Percentiles rank a stretch among this genome's conserved stretches.
These are phyloP conservation scores for Synanthedon tipuliformis DNA, from an alignment of 2,888 invertebrate genomes.

Conservation along the genomic window DNA sequence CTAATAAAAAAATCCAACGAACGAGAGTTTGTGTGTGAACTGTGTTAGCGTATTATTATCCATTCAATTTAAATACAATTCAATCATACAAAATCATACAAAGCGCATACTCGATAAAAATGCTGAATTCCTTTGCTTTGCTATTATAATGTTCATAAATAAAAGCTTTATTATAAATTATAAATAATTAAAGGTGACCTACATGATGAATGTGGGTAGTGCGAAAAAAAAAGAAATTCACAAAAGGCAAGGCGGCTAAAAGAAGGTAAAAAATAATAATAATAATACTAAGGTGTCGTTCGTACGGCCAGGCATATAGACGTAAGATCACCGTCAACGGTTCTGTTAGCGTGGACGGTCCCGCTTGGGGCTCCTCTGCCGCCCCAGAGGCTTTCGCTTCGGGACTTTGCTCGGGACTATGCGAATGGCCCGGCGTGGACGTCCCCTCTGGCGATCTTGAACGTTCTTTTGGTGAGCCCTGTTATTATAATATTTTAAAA, in stretches of 20 bases:
- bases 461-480: slow-evolving; percentile 39
- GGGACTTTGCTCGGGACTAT: slow-evolving; percentile 25
- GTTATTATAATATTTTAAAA: slow-evolving; percentile 11
- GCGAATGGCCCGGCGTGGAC: slow-evolving; percentile 27
- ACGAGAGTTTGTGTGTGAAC: too few species aligned
- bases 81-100: neutral
- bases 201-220: slow-evolving; percentile 6
- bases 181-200: neutral
- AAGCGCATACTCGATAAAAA: slow-evolving; percentile 37
- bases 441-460: slow-evolving; percentile 39
- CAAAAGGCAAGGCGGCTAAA: slow-evolving; percentile 56
- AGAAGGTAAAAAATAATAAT: slow-evolving; percentile 34
- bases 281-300: slow-evolving; percentile 56
- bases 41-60: too few species aligned
- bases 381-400: slow-evolving; percentile 23
- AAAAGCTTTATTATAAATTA: slow-evolving; percentile 29
- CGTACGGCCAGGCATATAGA: slow-evolving; percentile 69
- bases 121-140: slow-evolving; percentile 67
- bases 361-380: slow-evolving; percentile 42
- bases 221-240: slow-evolving; percentile 35
- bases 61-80: too few species aligned
- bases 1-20: too few species aligned
- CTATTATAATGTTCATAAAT: slow-evolving; percentile 16
- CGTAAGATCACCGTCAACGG: slow-evolving; percentile 62
- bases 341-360: slow-evolving; percentile 43